Evolutionary conservation across 2,113 vertebrate species (phyloP).

Genomic region (Vireo altiloquus): DNA sequence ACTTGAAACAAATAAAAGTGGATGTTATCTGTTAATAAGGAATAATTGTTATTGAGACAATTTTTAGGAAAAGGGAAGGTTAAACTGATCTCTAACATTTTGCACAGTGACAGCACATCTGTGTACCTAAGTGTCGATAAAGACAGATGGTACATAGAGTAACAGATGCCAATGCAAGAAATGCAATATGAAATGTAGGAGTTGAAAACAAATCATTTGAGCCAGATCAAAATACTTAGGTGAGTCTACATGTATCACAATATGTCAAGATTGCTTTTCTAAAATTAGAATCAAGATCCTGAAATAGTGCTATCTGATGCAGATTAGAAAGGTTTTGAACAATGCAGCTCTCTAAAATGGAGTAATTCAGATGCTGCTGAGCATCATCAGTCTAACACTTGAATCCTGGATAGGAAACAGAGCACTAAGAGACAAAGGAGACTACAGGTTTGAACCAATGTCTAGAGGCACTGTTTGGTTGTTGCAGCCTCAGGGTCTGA

Average conservation of each 20-base stretch:
- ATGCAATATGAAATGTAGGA: neutral
- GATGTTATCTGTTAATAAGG: neutral
- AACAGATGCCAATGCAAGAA: constrained; percentile 38
- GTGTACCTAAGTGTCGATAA: constrained; percentile 24
- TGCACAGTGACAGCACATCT: neutral
- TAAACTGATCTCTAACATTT: constrained; percentile 29
- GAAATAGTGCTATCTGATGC: neutral
- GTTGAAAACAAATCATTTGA: constrained; percentile 42
- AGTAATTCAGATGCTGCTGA: neutral
- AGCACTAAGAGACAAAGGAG: neutral
- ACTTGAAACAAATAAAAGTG: neutral
- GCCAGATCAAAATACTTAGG: constrained; percentile 11
- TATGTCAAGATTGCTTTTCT: neutral
- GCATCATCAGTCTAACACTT: neutral
- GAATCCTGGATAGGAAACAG: neutral
- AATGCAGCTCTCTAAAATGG: neutral
- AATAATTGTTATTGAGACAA: neutral
- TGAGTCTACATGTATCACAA: constrained; percentile 1
- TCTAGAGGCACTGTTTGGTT: neutral
- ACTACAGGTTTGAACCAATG: neutral
- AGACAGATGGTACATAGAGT: constrained; percentile 31
- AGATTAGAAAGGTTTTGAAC: neutral
- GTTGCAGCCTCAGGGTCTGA: neutral
- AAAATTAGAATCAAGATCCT: neutral
- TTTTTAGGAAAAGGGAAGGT: neutral